A percentile compares a stretch with the other conserved stretches of the same genome.
These are phyloP conservation scores for Garra rufa DNA, from an alignment of 2,113 vertebrate genomes.

Conservation along the genomic window DNA sequence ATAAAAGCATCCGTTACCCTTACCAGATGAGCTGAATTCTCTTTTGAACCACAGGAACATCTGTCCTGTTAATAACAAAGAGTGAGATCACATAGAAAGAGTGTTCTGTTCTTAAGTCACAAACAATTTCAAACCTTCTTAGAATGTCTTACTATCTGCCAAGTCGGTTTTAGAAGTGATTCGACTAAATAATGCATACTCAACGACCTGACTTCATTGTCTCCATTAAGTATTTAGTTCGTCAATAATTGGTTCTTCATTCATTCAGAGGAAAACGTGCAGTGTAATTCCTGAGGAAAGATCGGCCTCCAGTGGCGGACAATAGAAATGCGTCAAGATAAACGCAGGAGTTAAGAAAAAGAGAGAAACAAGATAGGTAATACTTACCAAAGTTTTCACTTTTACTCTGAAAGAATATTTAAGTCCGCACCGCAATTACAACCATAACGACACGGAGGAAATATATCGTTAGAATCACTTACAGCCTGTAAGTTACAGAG, in stretches of 20 bases:
- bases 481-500: too few relatives aligned
- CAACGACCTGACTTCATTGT: background rate
- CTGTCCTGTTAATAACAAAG: background rate
- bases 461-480: background rate
- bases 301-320: constrained; percentile 18
- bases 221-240: background rate
- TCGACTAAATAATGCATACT: background rate
- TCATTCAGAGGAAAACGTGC: background rate
- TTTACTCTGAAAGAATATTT: background rate
- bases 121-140: background rate
- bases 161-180: background rate
- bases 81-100: background rate
- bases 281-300: background rate
- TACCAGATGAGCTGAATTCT: background rate
- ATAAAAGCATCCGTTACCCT: constrained; percentile 13
- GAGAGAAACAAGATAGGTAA: background rate
- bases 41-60: background rate
- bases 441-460: background rate
- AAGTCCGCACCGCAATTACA: background rate
- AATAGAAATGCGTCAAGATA: background rate
- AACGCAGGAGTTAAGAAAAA: background rate
- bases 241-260: background rate
- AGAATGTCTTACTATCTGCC: background rate
- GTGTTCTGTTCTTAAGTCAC: background rate
- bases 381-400: background rate